Percentiles rank a stretch among this genome's conserved stretches.
Evolutionary conservation across 1,140 invertebrate genomes (phyloP).

Genomic region (Drosophila setifemur): DNA sequence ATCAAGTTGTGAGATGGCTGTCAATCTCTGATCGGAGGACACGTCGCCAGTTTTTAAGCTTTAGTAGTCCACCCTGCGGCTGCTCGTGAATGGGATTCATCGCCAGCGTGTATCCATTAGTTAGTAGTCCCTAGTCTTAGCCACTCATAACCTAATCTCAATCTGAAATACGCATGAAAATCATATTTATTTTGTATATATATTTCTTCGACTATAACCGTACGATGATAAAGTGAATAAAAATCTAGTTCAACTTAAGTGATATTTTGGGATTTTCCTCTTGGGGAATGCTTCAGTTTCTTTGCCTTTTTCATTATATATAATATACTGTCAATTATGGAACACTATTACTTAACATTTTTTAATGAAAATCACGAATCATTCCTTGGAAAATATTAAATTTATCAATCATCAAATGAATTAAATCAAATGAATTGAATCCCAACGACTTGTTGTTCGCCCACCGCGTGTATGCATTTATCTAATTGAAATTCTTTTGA

Average conservation of each 20-base stretch:
- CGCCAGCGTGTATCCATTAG: constrained; percentile 56
- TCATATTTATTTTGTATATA: constrained; percentile 77
- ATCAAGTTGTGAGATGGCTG: constrained; percentile 83
- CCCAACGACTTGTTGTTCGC: no score
- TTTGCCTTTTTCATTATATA: no score
- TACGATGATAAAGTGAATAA: constrained; percentile 23
- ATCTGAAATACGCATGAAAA: constrained; percentile 14
- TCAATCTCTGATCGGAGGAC: background rate
- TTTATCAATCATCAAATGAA: no score
- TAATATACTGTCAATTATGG: no score
- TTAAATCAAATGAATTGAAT: no score
- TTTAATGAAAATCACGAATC: no score
- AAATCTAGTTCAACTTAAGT: constrained; percentile 9
- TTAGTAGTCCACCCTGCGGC: constrained; percentile 47
- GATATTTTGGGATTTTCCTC: background rate
- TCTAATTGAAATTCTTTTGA: constrained; percentile 1
- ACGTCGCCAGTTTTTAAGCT: constrained; percentile 46
- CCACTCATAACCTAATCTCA: constrained; percentile 36
- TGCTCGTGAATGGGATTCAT: constrained; percentile 57
- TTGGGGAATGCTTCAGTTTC: no score
- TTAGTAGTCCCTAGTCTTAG: constrained; percentile 55
- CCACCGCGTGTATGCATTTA: no score
- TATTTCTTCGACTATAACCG: constrained; percentile 22
- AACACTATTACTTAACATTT: no score
- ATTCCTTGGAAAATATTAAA: no score